Evolutionary conservation across 2,113 vertebrate species (phyloP), one percentile per base, ranked within the genome.

Genomic region (Pterocles burchelli): DNA sequence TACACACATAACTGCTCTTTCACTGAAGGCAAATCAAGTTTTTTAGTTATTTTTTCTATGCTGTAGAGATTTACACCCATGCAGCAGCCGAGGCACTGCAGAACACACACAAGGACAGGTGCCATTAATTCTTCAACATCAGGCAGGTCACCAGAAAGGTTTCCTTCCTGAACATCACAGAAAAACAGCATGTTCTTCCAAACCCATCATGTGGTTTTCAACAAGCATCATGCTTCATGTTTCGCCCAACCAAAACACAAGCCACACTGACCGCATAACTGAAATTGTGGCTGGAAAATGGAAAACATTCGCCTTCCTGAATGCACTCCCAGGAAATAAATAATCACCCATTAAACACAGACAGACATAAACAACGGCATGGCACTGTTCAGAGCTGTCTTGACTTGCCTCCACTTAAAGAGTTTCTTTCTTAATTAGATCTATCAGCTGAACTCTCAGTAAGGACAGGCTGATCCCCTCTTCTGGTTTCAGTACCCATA

Each of bases 401-500:
- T 19, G 33, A 58, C 55, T 71, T 43, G 29, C 43, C 78, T 48
- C 52, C 33, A 0, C 45, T 52, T 16, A 5, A 29, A n/a, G 25
- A 57, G 43, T 29, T 72, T 38, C 34, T 63, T 80, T 43, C 46
- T 41, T 36, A 31, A 24, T 20, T 7, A 67, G 68, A 33, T 2
- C 13, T 16, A 26, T 45, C 38, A 58, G 58, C 25, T 48, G 28
- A 76, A 31, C 28, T 54, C 63, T 38, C 38, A 59, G 36, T 16
- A 86, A 25, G 21, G 29, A 18, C 58, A 10, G 0, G 0, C 6
- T 1, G 5, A n/a, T 16, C 73, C 45, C 62, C 20, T 15, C 20
- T 13, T 57, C 14, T 2, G 7, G 22, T 62, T 86, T 46, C 7
- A 52, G 45, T 29, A 63, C 29, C 29, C 2, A 2, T 6, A 41